phyloP scores from a whole-genome alignment of 2,797 vertebrate genomes.

The Oryzias sinensis region DNA sequence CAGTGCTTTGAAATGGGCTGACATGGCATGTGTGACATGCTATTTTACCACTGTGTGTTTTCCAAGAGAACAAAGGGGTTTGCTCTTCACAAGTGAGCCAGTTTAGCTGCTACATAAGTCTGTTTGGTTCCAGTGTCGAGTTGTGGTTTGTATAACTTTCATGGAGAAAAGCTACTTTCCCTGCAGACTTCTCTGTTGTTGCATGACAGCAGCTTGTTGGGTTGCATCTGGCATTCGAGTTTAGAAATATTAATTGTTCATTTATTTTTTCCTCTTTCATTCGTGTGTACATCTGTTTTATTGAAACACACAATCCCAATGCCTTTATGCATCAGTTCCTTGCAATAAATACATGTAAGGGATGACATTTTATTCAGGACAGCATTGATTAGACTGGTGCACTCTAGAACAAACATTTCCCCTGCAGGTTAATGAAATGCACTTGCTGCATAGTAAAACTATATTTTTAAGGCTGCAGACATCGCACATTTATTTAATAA shows the following conservation, averaged over 20 bases:
- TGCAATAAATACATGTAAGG: too few relatives aligned
- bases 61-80: conserved; percentile 56
- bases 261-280: conserved; percentile 8
- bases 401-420: too few relatives aligned
- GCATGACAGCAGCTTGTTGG: conserved; percentile 33
- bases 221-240: conserved; percentile 37
- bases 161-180: conserved; percentile 64
- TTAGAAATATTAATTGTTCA: conserved; percentile 37
- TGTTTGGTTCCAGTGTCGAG: conserved; percentile 41
- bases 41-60: conserved; percentile 28
- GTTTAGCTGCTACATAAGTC: conserved; percentile 53
- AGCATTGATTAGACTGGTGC: too few relatives aligned
- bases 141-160: conserved; percentile 58
- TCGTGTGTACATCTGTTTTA: not conserved
- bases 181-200: conserved; percentile 57
- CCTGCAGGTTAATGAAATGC: too few relatives aligned
- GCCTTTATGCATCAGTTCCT: not conserved
- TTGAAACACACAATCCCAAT: conserved; percentile 14
- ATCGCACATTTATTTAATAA: too few relatives aligned
- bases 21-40: conserved; percentile 43
- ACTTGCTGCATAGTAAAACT: too few relatives aligned
- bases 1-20: conserved; percentile 48
- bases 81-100: conserved; percentile 44
- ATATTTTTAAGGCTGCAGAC: too few relatives aligned
- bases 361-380: too few relatives aligned